These are phyloP conservation scores for Xanthia icteritia DNA, from an alignment of 2,888 invertebrate genomes.

Conservation along the genomic window DNA sequence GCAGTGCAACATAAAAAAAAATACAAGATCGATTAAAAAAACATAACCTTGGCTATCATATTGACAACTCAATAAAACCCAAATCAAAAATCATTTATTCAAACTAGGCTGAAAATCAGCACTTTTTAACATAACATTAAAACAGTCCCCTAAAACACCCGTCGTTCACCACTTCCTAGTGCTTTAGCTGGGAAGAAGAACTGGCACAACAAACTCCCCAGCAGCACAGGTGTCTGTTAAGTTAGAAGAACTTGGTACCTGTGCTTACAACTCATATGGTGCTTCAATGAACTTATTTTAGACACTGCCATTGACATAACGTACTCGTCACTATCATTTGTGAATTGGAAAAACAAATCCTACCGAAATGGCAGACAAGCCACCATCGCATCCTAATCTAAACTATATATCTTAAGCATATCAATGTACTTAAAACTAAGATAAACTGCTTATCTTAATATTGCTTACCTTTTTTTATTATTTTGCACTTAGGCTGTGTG, in stretches of 20 bases:
- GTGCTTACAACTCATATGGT: not conserved
- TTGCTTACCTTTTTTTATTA: not conserved
- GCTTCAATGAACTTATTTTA: not conserved
- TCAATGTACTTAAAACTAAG: slow-evolving; percentile 15
- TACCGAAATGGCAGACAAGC: slow-evolving; percentile 6
- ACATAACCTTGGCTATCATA: too few relatives aligned
- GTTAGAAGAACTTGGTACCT: not conserved
- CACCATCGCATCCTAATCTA: slow-evolving; percentile 1
- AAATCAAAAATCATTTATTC: too few relatives aligned
- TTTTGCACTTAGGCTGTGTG: not conserved
- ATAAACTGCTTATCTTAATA: slow-evolving; percentile 12
- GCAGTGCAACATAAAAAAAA: not conserved
- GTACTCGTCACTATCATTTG: not conserved
- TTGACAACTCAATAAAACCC: too few relatives aligned
- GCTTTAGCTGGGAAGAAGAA: slow-evolving; percentile 3
- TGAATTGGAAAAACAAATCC: slow-evolving; percentile 8
- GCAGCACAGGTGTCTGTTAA: not conserved
- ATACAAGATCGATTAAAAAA: too few relatives aligned
- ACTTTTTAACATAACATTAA: not conserved
- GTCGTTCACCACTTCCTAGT: not conserved
- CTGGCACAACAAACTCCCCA: not conserved
- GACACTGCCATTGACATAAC: not conserved
- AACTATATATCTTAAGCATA: not conserved
- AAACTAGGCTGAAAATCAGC: not conserved
- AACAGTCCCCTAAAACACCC: not conserved